Evolutionary conservation across 2,113 vertebrate genomes (phyloP), one percentile per base, ranked within the genome.

Genomic region (Dicaeum eximium): DNA sequence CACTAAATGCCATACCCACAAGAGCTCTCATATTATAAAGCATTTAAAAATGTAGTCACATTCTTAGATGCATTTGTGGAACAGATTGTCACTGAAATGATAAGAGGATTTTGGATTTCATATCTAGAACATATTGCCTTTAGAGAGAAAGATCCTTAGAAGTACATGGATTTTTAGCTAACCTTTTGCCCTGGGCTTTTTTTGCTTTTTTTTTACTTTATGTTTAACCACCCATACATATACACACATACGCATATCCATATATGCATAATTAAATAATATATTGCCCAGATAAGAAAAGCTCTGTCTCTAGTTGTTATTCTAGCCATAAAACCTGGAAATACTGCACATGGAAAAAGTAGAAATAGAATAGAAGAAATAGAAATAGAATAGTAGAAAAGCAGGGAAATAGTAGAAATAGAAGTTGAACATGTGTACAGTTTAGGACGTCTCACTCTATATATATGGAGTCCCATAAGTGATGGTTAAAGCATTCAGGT

Each of bases 211-310:
- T 18, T 42, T 80, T 11, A 28, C 37, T 69, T 79, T 24, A 21
- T 30, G 4, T 56, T 73, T 64, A 65, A 24, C 23, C 7, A 60
- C 10, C 5, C 17, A 42, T 44, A 45, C 3, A 27, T 27, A 18
- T 33, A 42, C 7, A 60, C 1, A 17, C 24, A 33, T 13, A 33
- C 2, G 19, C 10, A 51, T 0, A 2, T 27, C 4, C 4, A 3
- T 70, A 8, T 44, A 27, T 30, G 30, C 62, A 47, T 4, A 56
- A 37, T 16, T 13, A 61, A 80, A 45, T 2, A 1, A 51, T 35
- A 28, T 44, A n/a, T 20, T 54, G 8, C 40, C 20, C 53, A 54
- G 56, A 69, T 56, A n/a, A 77, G 4, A 54, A 69, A 57, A 60
- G 1, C 0, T 47, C 25, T 78, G 13, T 80, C 20, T 78, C 13